Base-by-base conservation (phyloP, 2,888 invertebrate genomes). In the Pasiphila rectangulata region DNA sequence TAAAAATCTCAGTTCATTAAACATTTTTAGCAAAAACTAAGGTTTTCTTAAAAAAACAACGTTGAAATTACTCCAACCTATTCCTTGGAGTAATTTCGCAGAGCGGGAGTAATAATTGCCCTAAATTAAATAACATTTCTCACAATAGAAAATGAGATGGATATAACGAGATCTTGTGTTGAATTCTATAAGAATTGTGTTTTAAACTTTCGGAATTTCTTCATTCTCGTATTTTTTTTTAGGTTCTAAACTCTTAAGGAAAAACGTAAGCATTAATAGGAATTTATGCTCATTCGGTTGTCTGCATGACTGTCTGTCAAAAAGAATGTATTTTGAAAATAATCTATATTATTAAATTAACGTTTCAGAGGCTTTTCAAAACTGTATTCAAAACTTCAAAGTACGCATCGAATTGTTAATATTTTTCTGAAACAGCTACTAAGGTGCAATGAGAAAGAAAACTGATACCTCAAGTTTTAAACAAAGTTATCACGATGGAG, bases 51-150 rank as follows among this genome's bases (percentile, higher is more conserved):
- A 73, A 75, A 80, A 80, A 81, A 82, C 77, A 74, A n/a, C n/a
- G n/a, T n/a, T n/a, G 77, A 74, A 78, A 77, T 73, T 72, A 69
- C 70, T 64, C 72, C 71, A 72, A 72, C 67, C 75, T 82, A 84
- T 86, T 83, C 86, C 86, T 85, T 79, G 61, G 85, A 84, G 87
- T 86, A 87, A 87, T 87, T 85, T 75, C 74, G 83, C 76, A 80
- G 79, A 86, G 81, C 82, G 83, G 80, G 77, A 82, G 83, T 84
- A 86, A 87, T 87, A 83, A 87, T 86, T 87, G 85, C 80, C 72
- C 60, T 66, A 82, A 86, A 87, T 87, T 85, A 86, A 86, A 87
- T 85, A 83, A 83, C 74, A 85, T 79, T 82, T 80, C 83, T 84
- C 81, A 82, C 79, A 81, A 84, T 79, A 82, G 76, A 79, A 81